Evolutionary conservation across 2,888 invertebrate genomes (phyloP), one percentile per base, ranked within the genome.

Genomic region (Aphodius granarius): DNA sequence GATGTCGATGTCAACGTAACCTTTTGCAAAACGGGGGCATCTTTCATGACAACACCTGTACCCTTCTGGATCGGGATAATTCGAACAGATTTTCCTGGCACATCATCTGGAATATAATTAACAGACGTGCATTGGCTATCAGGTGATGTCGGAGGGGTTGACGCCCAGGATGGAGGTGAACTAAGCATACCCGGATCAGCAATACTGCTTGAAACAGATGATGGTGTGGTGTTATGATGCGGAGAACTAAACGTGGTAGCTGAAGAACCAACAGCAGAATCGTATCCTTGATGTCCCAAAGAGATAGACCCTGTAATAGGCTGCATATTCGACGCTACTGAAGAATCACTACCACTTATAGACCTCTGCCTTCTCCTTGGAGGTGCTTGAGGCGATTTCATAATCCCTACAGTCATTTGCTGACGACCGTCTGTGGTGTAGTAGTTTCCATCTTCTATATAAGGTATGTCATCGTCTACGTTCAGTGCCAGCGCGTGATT

Each of bases 201-300:
- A 2, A 85, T 85, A 75, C 84, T 83, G 74, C 83, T 82, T 21
- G 83, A 82, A 20, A 86, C 83, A 0, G 86, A 85, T 6, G 88
- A 85, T 3, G 88, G 87, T 0, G 86, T 83, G 6, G 87, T 86
- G 72, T 87, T 87, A 68, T 89, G 89, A 0, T 88, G 87, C 15
- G 90, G 89, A 77, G 89, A 90, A 23, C 89, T 89, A 65, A 89
- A 86, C 0, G 89, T 90, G 0, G 89, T 90, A 0, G 88, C 88
- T 13, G 90, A 91, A 0, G 92, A 92, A 17, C 93, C 93, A 3
- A 93, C 90, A 0, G 92, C 92, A 18, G 92, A 92, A 86, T 92
- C 92, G 20, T 89, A 88, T 72, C 88, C 87, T 87, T 88, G 74
- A 77, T 83, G 82, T 1, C 43, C 82, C 70, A 88, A 78, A 80